Conservation (phyloP, 1,140 invertebrate species). For the Heliconius hewitsoni region DNA sequence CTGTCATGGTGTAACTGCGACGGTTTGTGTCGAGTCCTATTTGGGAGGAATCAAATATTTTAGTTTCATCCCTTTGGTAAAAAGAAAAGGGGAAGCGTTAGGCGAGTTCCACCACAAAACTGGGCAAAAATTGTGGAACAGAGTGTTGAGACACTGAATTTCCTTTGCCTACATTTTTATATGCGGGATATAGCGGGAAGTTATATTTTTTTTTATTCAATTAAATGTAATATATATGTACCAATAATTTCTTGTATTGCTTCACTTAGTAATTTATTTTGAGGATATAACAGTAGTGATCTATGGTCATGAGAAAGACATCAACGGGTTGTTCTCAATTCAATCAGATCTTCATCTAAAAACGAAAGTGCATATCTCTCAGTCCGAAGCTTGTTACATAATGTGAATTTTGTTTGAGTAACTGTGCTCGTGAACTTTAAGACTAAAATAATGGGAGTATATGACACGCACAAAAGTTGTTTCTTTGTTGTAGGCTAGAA, state of each 20-base stretch:
- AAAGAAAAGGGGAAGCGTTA: no score
- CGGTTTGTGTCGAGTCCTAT: no score
- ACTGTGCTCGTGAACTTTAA: slow-evolving; percentile 26
- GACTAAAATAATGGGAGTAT: slow-evolving; percentile 25
- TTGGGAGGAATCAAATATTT: no score
- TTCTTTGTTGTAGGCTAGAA: neutral
- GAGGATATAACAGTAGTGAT: slow-evolving; percentile 1
- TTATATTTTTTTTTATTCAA: no score
- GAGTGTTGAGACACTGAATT: no score
- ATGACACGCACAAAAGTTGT: slow-evolving; percentile 13
- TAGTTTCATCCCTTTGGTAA: no score
- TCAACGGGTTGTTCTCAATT: slow-evolving; percentile 28
- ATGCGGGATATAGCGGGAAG: no score
- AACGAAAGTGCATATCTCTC: slow-evolving; percentile 27
- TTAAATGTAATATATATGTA: neutral
- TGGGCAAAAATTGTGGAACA: no score
- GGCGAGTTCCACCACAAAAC: no score
- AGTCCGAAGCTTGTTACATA: slow-evolving; percentile 18
- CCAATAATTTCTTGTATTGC: neutral
- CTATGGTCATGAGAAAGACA: slow-evolving; percentile 47
- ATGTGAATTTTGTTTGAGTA: slow-evolving; percentile 26
- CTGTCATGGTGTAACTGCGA: no score
- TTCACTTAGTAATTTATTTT: neutral
- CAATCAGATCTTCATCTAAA: slow-evolving; percentile 34
- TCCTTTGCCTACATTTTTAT: no score